Conservation (phyloP, 1,140 invertebrate genomes). For the Drosophila kohkoa region DNA sequence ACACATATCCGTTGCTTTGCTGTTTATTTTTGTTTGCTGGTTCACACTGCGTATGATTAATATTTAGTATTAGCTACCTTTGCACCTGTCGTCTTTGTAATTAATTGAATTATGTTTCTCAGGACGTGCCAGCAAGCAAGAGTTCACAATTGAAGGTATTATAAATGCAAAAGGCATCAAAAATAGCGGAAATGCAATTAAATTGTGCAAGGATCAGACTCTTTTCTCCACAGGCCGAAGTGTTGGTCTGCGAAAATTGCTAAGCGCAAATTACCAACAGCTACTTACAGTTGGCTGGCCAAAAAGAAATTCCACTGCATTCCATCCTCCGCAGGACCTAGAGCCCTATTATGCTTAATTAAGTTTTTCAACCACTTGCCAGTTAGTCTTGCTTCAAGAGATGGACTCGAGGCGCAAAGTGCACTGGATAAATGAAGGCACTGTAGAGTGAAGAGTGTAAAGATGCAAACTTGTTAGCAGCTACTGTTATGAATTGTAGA, state of each 20-base stretch:
- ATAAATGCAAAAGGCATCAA: conserved; percentile 80
- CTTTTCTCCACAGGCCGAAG: neutral
- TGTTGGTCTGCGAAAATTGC: conserved; percentile 73
- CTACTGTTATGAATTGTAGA: conserved; percentile 39
- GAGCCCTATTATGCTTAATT: conserved; percentile 78
- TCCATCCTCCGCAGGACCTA: conserved; percentile 10
- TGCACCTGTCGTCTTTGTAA: conserved; percentile 78
- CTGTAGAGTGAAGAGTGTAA: conserved; percentile 28
- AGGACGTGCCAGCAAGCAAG: conserved; percentile 54
- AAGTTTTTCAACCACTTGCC: conserved; percentile 59
- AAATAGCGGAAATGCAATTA: conserved; percentile 82
- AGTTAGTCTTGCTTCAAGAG: conserved; percentile 42
- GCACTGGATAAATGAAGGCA: conserved; percentile 33
- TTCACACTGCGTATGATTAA: conserved; percentile 74
- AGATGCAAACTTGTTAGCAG: conserved; percentile 50
- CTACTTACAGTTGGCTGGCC: conserved; percentile 59
- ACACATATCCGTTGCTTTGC: neutral
- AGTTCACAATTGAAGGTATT: conserved; percentile 50
- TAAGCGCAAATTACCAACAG: conserved; percentile 81
- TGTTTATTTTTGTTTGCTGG: conserved; percentile 10
- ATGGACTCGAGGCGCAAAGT: conserved; percentile 38
- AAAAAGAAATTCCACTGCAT: conserved; percentile 47
- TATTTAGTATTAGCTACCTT: conserved; percentile 66
- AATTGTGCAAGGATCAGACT: conserved; percentile 54
- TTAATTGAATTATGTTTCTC: conserved; percentile 82